Evolutionary conservation across 2,113 vertebrate genomes (phyloP), one percentile per base, ranked within the genome.

Genomic region (Gnathonemus longibarbis): DNA sequence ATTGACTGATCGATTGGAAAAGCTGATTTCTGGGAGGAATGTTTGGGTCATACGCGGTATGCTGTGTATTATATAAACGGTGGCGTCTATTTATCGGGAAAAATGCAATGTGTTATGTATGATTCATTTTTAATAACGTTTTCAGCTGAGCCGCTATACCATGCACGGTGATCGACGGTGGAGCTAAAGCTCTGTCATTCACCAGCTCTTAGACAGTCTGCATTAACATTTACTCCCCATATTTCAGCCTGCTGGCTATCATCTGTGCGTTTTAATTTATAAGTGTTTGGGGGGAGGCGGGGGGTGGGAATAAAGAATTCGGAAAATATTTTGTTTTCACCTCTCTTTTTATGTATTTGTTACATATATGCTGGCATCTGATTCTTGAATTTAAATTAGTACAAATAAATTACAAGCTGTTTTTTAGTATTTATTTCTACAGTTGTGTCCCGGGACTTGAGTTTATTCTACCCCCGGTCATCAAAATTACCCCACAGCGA

Each of bases 91-190:
- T 80, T 80, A 80, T 80, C 35, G 5, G 31, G 74, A 42, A 19
- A 42, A 80, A 74, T 39, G 35, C 35, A 35, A 80, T 21, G 35
- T 42, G 74, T 39, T 46, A 13, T 48, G 19, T 84, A 84, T 84
- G 83, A 48, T 84, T 84, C 39, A 84, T 84, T 84, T 84, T 42
- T 80, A 80, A 46, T 84, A 84, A 42, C 11, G 83, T 84, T 84
- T 46, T 45, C 45, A 48, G 42, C 19, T 48, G 83, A 84, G 83
- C 19, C 45, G 45, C 45, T 45, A 46, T 84, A n/a, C 21, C 31
- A 83, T 45, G 42, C 24, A 84, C 45, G 21, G 45, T 80, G 45
- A 84, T 84, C 83, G 83, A 48, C 83, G 15, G 83, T 10, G 21
- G 21, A 84, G 19, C 21, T 19, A 39, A 84, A 9, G 10, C 83